These are phyloP conservation scores for Phylloscopus trochilus DNA, from an alignment of 2,113 vertebrate genomes.

Conservation along the genomic window DNA sequence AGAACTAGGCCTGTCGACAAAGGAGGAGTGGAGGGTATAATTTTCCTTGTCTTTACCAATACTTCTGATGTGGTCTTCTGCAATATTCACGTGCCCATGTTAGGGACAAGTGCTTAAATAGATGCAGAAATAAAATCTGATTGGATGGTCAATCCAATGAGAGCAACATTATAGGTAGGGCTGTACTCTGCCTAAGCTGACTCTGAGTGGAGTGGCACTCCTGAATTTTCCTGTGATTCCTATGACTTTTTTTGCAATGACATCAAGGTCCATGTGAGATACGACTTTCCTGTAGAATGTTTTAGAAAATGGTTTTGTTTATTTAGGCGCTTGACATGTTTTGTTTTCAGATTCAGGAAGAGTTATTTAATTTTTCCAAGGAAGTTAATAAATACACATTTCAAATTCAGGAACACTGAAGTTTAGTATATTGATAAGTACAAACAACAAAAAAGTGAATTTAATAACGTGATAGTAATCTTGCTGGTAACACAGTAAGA, in stretches of 20 bases:
- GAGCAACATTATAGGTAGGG: background rate
- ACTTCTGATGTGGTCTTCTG: background rate
- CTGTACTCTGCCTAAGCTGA: background rate
- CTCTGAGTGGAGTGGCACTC: background rate
- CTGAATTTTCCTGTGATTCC: background rate
- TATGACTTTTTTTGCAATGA: background rate
- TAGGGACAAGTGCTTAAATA: background rate
- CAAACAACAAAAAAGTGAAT: background rate
- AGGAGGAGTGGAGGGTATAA: background rate
- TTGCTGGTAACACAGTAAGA: background rate
- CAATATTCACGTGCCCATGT: background rate
- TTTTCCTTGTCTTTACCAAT: background rate
- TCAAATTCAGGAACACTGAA: background rate
- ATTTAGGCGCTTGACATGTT: background rate
- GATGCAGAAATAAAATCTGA: background rate
- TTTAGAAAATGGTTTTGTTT: background rate
- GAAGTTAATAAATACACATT: background rate
- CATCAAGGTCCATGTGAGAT: background rate
- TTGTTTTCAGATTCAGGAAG: background rate
- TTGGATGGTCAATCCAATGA: background rate
- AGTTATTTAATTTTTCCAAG: background rate
- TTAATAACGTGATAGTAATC: constrained; percentile 3
- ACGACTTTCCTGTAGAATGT: background rate
- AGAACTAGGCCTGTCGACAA: background rate
- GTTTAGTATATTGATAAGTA: background rate